Evolutionary conservation across 2,888 invertebrate genomes (phyloP), one percentile per base, ranked within the genome.

Genomic region (Torymus texanus): DNA sequence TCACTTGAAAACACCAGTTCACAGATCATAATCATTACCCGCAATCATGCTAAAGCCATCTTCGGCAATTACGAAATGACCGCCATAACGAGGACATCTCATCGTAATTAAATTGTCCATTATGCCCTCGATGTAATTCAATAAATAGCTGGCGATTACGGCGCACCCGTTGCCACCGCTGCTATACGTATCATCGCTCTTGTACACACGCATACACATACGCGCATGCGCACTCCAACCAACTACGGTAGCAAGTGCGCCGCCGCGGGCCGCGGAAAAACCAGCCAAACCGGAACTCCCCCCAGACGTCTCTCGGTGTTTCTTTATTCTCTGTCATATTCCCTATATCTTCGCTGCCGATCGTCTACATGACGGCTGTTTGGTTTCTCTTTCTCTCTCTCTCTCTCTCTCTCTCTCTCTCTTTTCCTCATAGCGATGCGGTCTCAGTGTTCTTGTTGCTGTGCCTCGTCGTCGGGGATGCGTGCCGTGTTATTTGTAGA

Each of bases 61-160:
- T 68, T 80, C 73, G 18, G 73, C 76, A 80, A 80, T 80, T 80
- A 80, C 70, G 59, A 70, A 70, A 77, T 51, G 53, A 62, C 63
- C 62, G 53, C 21, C 61, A 77, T 70, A 77, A 77, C 77, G 76
- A 77, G 73, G 80, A 80, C 80, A 74, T 77, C 77, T n/a, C 58
- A 65, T 8, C 67, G 56, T 75, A 78, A 81, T 78, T 78, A 78
- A 75, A 75, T 75, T 75, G 72, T 81, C 73, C 73, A 78, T 81
- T 78, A 81, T 62, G 71, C 78, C 72, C 41, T 8, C 41, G 63
- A 78, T 78, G 81, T 81, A 66, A 81, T 79, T 78, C 78, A 75
- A 81, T 81, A 81, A 78, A 81, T 81, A 78, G 81, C 75, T 12
- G 72, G 50, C 67, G 81, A 78, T 81, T 78, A 81, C 75, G 59